These are phyloP conservation scores for Lethrus apterus DNA, from an alignment of 1,140 invertebrate genomes.

Conservation along the genomic window DNA sequence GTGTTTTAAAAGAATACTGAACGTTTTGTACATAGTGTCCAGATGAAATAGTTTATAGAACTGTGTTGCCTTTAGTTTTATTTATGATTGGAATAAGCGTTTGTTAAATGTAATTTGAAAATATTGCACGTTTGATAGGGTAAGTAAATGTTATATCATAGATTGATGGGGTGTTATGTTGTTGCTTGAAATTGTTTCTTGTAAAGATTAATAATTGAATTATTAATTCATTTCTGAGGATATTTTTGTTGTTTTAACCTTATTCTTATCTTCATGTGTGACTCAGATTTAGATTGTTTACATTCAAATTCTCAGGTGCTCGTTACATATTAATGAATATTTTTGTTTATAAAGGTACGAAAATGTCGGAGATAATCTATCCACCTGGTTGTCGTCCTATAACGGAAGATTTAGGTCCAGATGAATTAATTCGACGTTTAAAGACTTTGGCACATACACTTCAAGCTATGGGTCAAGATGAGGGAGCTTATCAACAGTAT, in stretches of 20 bases:
- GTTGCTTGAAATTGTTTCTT: too few relatives aligned
- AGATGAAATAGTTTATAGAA: too few relatives aligned
- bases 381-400: conserved; percentile 81
- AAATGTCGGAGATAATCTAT: conserved; percentile 76
- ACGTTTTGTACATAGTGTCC: background rate
- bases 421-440: conserved; percentile 88
- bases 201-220: too few relatives aligned
- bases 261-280: too few relatives aligned
- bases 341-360: conserved; percentile 28
- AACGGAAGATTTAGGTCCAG: conserved; percentile 85
- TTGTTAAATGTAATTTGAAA: conserved; percentile 13
- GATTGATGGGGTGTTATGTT: background rate
- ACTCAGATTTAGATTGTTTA: too few relatives aligned
- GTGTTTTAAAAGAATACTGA: background rate
- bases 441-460: conserved; percentile 90
- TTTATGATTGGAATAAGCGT: conserved; percentile 11
- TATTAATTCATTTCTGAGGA: too few relatives aligned
- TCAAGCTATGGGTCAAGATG: conserved; percentile 94
- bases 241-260: too few relatives aligned
- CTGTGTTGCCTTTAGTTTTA: conserved; percentile 6
- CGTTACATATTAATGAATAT: too few relatives aligned
- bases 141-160: conserved; percentile 1
- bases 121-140: conserved; percentile 10
- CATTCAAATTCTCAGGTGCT: too few relatives aligned
- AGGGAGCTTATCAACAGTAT: conserved; percentile 88